Base-by-base conservation (phyloP, 2,797 vertebrate genomes). In the Ptychadena robeensis region DNA sequence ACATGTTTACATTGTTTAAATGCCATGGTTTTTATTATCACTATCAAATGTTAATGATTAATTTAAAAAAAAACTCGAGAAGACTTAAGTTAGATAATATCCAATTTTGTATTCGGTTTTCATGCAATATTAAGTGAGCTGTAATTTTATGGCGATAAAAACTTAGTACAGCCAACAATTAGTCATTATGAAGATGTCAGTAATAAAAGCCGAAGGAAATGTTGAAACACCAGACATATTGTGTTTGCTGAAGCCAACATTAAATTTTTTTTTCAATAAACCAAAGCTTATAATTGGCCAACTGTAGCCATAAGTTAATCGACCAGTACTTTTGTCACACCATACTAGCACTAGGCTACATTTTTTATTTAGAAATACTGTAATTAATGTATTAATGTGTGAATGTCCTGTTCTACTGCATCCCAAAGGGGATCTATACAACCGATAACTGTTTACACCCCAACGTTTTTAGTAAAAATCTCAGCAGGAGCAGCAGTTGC, bases 131-230 rank as follows among this genome's bases (percentile, higher is more conserved):
- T 79, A 68, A 79, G 73, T 67, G 64, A 31, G 34, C 35, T 69
- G 37, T 63, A 74, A 84, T 73, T 80, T 79, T 63, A 73, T 40
- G 48, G 70, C 35, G 63, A 67, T 79, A 79, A 83, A 83, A 77
- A 37, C 48, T 68, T 9, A 63, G 63, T 27, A 68, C 9, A 83
- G 44, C 22, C 70, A 63, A 27, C 10, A 14, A 79, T 84, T 84
- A 79, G 70, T 84, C 69, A 79, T 84, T 61, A 40, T 67, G 40
- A 57, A 67, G 38, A 61, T 27, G 70, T 80, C 32, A 68, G 34
- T 30, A 70, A 73, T 68, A 14, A 84, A 79, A 68, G 27, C 9
- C 11, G 28, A 57, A 67, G 57, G 44, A 82, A 71, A 77, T 71
- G n/a, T 27, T 77, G 57, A 70, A 53, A 77, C 59, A 61, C 37